Base-by-base conservation (phyloP, 2,888 invertebrate species). In the Ptychoptera contaminata region DNA sequence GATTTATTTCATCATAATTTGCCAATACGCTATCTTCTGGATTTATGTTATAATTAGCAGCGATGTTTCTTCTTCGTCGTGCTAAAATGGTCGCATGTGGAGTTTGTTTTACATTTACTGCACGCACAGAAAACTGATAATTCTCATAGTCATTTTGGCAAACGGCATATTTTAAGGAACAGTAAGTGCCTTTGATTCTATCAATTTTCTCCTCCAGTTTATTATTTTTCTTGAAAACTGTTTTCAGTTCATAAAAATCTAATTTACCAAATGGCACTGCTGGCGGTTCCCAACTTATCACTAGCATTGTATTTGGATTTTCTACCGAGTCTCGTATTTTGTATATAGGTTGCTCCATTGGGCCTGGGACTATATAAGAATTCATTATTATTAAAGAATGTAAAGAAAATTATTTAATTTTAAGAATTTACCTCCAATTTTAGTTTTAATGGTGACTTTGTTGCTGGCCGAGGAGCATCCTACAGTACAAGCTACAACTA, bases 401-500 rank as follows among this genome's bases (percentile, higher is more conserved):
- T 10, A 8, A n/a, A 32, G 6, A 7, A 12, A 41, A 16, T 31
- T 41, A 41, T 31, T 31, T 11, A 5, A 29, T 5, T 3, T 23
- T 9, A 5, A 31, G 16, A 47, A 57, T 56, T 56, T 51, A 63
- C 63, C 52, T 51, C 82, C 82, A 50, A 82, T 75, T 47, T 69
- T 66, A 1, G 82, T 82, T 23, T 67, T 62, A 1, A 74, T 64
- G 50, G 62, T 61, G 37, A 76, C 63, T 1, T 68, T 64, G 50
- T 67, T 63, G 41, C 74, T 72, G 9, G 63, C 59, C 23, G 67
- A 58, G 2, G 87, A 86, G 56, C 80, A 82, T 36, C 68, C 61
- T 0, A 70, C 65, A 0, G 84, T 88, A 54, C 81, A 84, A 1
- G 88, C 88, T 38, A 69, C 66, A 1, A 88, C 72, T 45, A 70